Base-by-base conservation (phyloP, 2,113 vertebrate genomes). In the Phocoena sinus region DNA sequence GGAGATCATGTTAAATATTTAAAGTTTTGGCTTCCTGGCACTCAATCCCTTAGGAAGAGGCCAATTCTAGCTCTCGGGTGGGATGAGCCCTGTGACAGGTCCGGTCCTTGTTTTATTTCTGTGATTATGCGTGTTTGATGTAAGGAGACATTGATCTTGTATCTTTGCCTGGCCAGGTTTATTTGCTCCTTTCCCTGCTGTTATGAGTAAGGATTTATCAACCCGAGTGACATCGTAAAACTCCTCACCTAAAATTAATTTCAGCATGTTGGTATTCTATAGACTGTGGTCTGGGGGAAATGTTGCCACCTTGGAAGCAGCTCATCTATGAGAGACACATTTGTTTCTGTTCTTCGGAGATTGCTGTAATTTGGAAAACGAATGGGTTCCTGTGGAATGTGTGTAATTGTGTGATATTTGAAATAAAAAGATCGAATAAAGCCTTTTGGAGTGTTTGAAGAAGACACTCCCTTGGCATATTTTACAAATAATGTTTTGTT, bases 311-410 rank as follows among this genome's bases (percentile, higher is more conserved):
- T 73, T 28, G 1, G 71, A 60, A 71, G 79, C 44, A 26, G 53
- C 28, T 36, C 8, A 44, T 70, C 26, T 5, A 0, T 2, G 9
- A 53, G 26, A 50, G 47, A 8, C 15, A 58, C 0, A 5, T n/a
- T 26, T 21, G 47, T 20, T 38, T 26, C 5, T 0, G 8, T 12
- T 38, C 47, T 83, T 7, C 0, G 3, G 92, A 17, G 70, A 38
- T 21, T 4, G 18, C 31, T 9, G 4, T 50, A 21, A 8, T 8
- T 41, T 9, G 38, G 63, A 53, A 58, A 56, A 47, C 17, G 28
- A 44, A n/a, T 2, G 11, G 38, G 6, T 6, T 23, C 67, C 77
- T 17, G 53, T 28, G 17, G 33, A 76, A 31, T 10, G 12, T 44
- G 44, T 17, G 17, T 41, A 60, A 44, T 4, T 38, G 18, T 13